A percentile compares a stretch with the other conserved stretches of the same genome.
Evolutionary conservation across 2,888 invertebrate species (phyloP).

Genomic region (Apamea crenata): DNA sequence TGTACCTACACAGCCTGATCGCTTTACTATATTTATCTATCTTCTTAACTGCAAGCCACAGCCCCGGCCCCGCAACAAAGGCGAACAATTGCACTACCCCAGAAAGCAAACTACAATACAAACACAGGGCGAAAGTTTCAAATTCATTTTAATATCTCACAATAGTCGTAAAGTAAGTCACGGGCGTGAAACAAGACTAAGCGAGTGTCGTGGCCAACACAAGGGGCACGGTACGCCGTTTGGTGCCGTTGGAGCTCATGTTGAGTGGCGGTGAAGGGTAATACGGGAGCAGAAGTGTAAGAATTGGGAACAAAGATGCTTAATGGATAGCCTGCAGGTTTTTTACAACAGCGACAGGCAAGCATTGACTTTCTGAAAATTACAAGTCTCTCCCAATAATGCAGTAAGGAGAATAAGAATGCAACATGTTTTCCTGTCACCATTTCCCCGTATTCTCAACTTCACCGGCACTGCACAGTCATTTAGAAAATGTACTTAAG

Average conservation of each 20-base stretch:
- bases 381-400: not conserved
- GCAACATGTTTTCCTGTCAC: slow-evolving; percentile 12
- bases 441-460: slow-evolving; percentile 51
- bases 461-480: slow-evolving; percentile 62
- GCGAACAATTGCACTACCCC: slow-evolving; percentile 73
- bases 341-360: slow-evolving; percentile 33
- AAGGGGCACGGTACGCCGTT: slow-evolving; percentile 61
- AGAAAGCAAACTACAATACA: slow-evolving; percentile 81
- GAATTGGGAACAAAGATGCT: slow-evolving; percentile 43
- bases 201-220: slow-evolving; percentile 74
- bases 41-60: slow-evolving; percentile 51
- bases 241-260: slow-evolving; percentile 55
- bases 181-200: slow-evolving; percentile 83
- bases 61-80: slow-evolving; percentile 51
- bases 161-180: slow-evolving; percentile 87
- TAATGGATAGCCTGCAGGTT: slow-evolving; percentile 10
- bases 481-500: slow-evolving; percentile 75
- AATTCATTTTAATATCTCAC: slow-evolving; percentile 90
- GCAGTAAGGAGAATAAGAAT: not conserved
- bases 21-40: not conserved
- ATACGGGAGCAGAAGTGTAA: slow-evolving; percentile 49
- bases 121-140: slow-evolving; percentile 87
- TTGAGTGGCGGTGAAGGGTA: slow-evolving; percentile 46
- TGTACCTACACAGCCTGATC: slow-evolving; percentile 25
- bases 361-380: slow-evolving; percentile 18